A percentile compares a stretch with the other conserved stretches of the same genome.
Evolutionary conservation across 2,888 invertebrate genomes (phyloP).

Genomic region (Campaea margaritaria): DNA sequence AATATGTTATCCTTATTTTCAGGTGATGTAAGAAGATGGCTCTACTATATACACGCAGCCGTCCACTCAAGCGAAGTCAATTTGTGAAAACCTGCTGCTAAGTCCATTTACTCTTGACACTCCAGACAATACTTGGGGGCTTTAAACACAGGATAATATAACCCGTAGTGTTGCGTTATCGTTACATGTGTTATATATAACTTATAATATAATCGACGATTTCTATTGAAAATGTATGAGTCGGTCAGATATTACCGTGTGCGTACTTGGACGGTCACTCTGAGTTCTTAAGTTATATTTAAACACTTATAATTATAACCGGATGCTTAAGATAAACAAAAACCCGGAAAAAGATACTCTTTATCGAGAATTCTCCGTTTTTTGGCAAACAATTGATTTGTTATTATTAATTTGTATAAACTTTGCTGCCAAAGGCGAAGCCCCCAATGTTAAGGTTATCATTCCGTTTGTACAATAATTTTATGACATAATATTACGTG

Average conservation of each 20-base stretch:
- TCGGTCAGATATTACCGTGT: no score
- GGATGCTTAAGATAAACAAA: no score
- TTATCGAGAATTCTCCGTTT: no score
- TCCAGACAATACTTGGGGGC: constrained; percentile 32
- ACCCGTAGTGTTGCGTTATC: no score
- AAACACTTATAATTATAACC: no score
- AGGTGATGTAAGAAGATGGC: constrained; percentile 74
- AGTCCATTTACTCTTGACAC: constrained; percentile 35
- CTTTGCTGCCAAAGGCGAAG: constrained; percentile 1
- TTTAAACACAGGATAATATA: constrained; percentile 1
- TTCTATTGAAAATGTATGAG: no score
- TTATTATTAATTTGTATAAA: background rate
- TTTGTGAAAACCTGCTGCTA: constrained; percentile 39
- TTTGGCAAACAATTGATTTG: background rate
- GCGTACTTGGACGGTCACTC: no score
- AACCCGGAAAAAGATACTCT: no score
- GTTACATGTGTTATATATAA: no score
- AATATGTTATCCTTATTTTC: constrained; percentile 39
- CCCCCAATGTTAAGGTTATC: constrained; percentile 20
- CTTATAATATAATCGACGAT: no score
- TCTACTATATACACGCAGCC: constrained; percentile 56
- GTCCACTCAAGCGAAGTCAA: constrained; percentile 73
- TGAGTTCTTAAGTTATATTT: no score
- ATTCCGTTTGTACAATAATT: constrained; percentile 32
- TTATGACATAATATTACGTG: constrained; percentile 18